Conservation (phyloP, 2,113 vertebrate species). For the Perca fluviatilis region DNA sequence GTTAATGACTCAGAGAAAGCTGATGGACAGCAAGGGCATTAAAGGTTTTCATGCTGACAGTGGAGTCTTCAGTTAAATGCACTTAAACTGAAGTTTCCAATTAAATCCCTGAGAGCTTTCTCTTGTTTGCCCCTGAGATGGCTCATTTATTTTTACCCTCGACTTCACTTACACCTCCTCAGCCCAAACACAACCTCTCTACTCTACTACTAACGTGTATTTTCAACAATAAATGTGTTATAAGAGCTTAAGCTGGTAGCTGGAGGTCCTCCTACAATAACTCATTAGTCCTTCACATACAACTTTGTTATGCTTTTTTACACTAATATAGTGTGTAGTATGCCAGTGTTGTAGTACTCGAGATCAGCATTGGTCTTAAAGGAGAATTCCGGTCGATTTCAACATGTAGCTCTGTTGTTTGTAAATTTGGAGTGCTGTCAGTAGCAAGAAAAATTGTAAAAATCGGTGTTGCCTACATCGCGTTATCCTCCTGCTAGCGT, state of each 20-base stretch:
- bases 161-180: slow-evolving; percentile 19
- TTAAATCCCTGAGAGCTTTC: slow-evolving; percentile 47
- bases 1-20: slow-evolving; percentile 54
- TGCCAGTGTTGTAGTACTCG: too few species aligned
- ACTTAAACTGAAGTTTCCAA: slow-evolving; percentile 34
- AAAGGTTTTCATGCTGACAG: slow-evolving; percentile 31
- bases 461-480: too few species aligned
- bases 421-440: too few species aligned
- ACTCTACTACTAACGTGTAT: background rate
- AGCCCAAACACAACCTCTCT: slow-evolving; percentile 1
- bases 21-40: slow-evolving; percentile 54
- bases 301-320: background rate
- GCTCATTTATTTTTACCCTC: slow-evolving; percentile 33
- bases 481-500: too few species aligned
- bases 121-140: slow-evolving; percentile 28
- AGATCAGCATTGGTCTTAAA: too few species aligned
- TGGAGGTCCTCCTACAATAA: background rate
- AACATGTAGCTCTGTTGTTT: too few species aligned
- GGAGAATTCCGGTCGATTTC: too few species aligned
- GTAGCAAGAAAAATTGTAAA: too few species aligned
- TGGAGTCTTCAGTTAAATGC: slow-evolving; percentile 38
- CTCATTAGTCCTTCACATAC: background rate
- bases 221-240: slow-evolving; percentile 24
- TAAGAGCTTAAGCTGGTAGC: slow-evolving; percentile 10
- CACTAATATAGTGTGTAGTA: background rate